Evolutionary conservation across 2,113 vertebrate species (phyloP).

Genomic region (Oceanodroma tethys): DNA sequence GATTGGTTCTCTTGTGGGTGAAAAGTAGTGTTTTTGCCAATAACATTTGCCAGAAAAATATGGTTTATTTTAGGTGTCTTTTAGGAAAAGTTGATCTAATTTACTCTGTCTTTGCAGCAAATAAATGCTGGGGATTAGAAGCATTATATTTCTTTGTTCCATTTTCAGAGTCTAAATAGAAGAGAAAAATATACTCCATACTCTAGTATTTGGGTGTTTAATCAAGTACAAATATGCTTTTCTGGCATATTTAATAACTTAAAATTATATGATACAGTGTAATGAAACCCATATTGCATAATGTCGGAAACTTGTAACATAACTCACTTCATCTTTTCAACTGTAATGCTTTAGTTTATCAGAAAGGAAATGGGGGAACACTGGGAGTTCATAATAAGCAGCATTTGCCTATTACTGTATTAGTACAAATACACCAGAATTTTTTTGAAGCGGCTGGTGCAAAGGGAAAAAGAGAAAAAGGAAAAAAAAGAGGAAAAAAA

Average conservation of each 20-base stretch:
- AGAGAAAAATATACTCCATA: not conserved
- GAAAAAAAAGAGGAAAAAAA: fast-evolving
- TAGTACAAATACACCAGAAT: not conserved
- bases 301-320: not conserved
- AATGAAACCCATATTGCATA: not conserved
- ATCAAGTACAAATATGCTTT: constrained; percentile 26
- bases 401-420: not conserved
- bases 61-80: constrained; percentile 35
- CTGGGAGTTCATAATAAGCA: not conserved
- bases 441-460: not conserved
- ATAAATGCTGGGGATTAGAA: not conserved
- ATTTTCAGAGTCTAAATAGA: not conserved
- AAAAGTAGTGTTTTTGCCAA: constrained; percentile 31
- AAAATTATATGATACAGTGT: not conserved
- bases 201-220: constrained; percentile 34
- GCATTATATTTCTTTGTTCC: constrained; percentile 29
- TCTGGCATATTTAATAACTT: constrained; percentile 27
- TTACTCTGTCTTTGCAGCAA: constrained; percentile 43
- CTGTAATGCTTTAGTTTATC: constrained; percentile 27
- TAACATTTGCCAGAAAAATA: constrained; percentile 27
- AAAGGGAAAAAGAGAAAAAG: not conserved
- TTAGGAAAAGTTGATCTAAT: constrained; percentile 48
- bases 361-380: not conserved
- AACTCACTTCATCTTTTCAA: constrained; percentile 27
- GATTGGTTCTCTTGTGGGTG: constrained; percentile 36